A percentile compares a stretch with the other conserved stretches of the same genome.
phyloP scores from a whole-genome alignment of 2,888 invertebrate species.

The Acanthosepion esculentum region DNA sequence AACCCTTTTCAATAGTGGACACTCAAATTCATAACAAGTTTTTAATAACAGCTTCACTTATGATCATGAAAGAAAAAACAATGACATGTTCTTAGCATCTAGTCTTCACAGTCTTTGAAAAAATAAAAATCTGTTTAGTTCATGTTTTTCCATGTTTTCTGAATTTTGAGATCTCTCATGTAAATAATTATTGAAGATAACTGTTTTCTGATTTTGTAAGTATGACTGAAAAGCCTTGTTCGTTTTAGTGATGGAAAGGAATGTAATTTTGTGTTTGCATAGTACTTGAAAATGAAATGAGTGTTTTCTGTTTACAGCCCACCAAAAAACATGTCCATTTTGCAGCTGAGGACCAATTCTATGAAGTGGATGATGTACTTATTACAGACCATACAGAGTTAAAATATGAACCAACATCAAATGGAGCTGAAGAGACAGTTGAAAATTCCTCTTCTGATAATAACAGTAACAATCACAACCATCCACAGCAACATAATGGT shows the following conservation, averaged over 20 bases:
- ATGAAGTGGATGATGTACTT: neutral
- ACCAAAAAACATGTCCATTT: conserved; percentile 35
- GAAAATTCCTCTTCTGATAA: neutral
- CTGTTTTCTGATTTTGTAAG: too few species aligned
- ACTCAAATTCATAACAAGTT: too few species aligned
- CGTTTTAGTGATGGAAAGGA: neutral
- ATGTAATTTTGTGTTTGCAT: neutral
- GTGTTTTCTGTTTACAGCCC: neutral
- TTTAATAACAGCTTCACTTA: too few species aligned
- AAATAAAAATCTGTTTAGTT: too few species aligned
- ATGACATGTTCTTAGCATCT: too few species aligned
- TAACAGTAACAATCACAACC: neutral
- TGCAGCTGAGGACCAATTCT: neutral
- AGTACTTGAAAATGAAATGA: too few species aligned
- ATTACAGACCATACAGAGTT: neutral
- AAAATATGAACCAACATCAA: neutral
- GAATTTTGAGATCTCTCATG: too few species aligned
- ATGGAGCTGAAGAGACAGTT: neutral
- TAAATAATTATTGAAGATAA: too few species aligned
- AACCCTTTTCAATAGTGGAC: too few species aligned
- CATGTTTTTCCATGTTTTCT: too few species aligned
- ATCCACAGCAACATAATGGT: neutral
- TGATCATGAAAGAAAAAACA: too few species aligned
- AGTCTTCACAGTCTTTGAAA: too few species aligned
- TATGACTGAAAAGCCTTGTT: neutral